Base-by-base conservation (phyloP, 1,140 invertebrate genomes). In the Brachionus rubens region DNA sequence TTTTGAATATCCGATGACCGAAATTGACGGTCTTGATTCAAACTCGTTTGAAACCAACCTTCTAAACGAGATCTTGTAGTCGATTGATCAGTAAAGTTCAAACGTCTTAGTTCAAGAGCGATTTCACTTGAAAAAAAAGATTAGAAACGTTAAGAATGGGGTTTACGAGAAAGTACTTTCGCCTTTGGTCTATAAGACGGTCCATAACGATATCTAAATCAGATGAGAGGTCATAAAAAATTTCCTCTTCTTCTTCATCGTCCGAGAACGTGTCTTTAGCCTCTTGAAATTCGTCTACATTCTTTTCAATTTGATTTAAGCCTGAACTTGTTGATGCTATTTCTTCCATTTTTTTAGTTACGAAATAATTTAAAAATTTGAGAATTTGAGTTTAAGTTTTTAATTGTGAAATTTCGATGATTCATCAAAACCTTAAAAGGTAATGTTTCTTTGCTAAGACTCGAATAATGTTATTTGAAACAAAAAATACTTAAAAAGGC, bases 1-100 rank as follows among this genome's bases (percentile, higher is more conserved):
- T 36, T 65, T 24, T 65, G 59, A 43, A 65, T 65, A 5, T 36
- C 30, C 12, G 59, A 65, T 65, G 59, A 65, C 10, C 40, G 59
- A 43, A 65, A 43, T 40, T 24, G 16, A 14, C 40, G 19, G 7
- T 65, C 40, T 24, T 19, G 10, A 12, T 65, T 36, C 10, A 65
- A 21, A 65, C 19, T 65, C 24, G 10, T 65, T 43, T 43, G 19
- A 43, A 65, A 65, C 6, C n/a, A 65, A 65, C 24, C 43, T 24
- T 65, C 36, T 14, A 65, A 43, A 24, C 59, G 26, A 14, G 33
- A 43, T 21, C 59, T 41, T 12, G 21, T 43, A 24, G 16, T 12
- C 12, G 59, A 43, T 43, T 65, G 59, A 65, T 65, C 40, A 24
- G 33, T 41, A 19, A 19, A 65, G 4, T 65, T 21, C 9, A 65